Evolutionary conservation across 2,797 vertebrate genomes (phyloP).

Genomic region (Miichthys miiuy): DNA sequence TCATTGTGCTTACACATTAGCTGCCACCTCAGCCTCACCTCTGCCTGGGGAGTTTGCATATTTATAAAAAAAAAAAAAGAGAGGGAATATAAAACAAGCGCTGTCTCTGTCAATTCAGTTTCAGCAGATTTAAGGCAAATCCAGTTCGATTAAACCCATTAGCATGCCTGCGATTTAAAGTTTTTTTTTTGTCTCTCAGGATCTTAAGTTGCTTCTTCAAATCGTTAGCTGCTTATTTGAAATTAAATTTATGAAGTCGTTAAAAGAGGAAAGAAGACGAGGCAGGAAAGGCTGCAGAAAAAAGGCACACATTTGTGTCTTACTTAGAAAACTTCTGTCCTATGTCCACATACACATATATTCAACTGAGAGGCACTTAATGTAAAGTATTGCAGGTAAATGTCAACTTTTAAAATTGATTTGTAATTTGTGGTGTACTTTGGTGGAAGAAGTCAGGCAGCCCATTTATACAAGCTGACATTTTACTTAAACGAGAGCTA

Average conservation of each 20-base stretch:
- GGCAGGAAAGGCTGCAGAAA: not conserved
- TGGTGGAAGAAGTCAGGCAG: not conserved
- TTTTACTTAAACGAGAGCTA: slow-evolving; percentile 8
- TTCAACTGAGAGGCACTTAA: not conserved
- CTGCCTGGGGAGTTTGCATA: slow-evolving; percentile 23
- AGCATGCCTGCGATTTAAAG: not conserved
- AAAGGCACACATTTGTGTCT: not conserved
- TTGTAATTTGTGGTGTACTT: not conserved
- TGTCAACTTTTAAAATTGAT: not conserved
- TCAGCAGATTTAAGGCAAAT: not conserved
- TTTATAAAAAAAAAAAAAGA: not conserved
- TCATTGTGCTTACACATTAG: slow-evolving; percentile 26
- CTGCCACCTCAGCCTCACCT: slow-evolving; percentile 27
- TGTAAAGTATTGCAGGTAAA: not conserved
- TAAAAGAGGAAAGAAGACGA: not conserved
- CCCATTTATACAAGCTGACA: slow-evolving; percentile 7
- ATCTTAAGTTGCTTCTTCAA: not conserved
- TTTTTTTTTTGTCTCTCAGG: not conserved
- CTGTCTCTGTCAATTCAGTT: slow-evolving; percentile 2
- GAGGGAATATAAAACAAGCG: not conserved
- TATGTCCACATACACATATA: not conserved
- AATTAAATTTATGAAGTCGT: not conserved
- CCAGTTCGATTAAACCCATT: slow-evolving; percentile 2
- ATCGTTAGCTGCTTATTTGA: not conserved
- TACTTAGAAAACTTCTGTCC: not conserved